Percentiles rank a stretch among this genome's conserved stretches.
These are phyloP conservation scores for Dorcus hopei DNA, from an alignment of 2,888 invertebrate species.

Conservation along the genomic window DNA sequence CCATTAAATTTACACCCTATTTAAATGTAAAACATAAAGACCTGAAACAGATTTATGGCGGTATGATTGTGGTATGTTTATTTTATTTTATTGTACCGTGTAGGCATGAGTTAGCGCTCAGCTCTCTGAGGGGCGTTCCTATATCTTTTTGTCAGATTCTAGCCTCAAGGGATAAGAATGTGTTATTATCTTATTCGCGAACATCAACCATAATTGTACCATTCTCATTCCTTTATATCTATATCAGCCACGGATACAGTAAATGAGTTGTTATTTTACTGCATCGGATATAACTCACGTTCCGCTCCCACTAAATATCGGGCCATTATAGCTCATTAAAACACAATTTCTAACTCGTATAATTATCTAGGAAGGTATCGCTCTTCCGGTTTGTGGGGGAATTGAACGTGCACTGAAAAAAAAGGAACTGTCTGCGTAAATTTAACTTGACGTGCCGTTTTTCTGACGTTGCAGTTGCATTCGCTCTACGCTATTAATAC, in stretches of 20 bases:
- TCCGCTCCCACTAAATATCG: slow-evolving; percentile 1
- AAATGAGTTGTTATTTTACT: background rate
- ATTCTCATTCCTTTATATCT: slow-evolving; percentile 16
- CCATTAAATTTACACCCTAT: slow-evolving; percentile 49
- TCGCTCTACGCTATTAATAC: slow-evolving; percentile 5
- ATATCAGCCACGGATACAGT: slow-evolving; percentile 9
- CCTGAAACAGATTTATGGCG: slow-evolving; percentile 31
- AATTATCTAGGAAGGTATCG: slow-evolving; percentile 15
- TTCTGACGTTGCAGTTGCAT: background rate
- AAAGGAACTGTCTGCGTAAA: too few species aligned
- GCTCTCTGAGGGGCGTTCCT: slow-evolving; percentile 25
- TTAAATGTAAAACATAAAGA: slow-evolving; percentile 40
- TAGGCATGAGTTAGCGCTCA: slow-evolving; percentile 17
- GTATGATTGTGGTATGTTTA: slow-evolving; percentile 30
- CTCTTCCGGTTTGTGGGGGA: background rate
- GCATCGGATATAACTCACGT: slow-evolving; percentile 1
- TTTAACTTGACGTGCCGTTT: too few species aligned
- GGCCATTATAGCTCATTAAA: slow-evolving; percentile 18
- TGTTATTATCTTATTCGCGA: slow-evolving; percentile 32
- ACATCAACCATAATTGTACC: slow-evolving; percentile 20
- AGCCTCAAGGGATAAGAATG: slow-evolving; percentile 22
- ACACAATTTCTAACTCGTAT: slow-evolving; percentile 21
- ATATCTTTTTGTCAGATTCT: slow-evolving; percentile 8
- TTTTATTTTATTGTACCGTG: slow-evolving; percentile 28
- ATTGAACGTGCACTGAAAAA: too few species aligned